A percentile compares a stretch with the other conserved stretches of the same genome.
phyloP scores from a whole-genome alignment of 1,140 invertebrate genomes.

The Cyclina sinensis region DNA sequence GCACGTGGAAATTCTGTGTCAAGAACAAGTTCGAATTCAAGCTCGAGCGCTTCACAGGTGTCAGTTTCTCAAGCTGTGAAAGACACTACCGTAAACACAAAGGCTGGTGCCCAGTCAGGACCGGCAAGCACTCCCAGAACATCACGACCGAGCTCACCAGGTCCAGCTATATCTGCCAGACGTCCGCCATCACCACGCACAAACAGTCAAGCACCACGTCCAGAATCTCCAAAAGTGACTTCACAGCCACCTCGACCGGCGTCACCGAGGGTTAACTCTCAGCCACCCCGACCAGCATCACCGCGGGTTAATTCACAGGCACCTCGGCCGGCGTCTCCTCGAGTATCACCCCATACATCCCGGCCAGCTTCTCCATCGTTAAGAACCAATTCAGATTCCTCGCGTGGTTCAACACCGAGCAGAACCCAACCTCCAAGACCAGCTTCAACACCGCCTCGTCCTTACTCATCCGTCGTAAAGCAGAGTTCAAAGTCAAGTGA shows the following conservation, averaged over 20 bases:
- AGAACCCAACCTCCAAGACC: constrained; percentile 66
- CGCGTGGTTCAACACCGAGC: constrained; percentile 59
- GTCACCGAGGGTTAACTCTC: constrained; percentile 15
- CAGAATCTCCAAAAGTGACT: constrained; percentile 23
- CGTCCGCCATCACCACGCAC: constrained; percentile 51
- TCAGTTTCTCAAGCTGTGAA: neutral
- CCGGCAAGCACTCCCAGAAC: neutral
- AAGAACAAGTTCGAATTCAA: constrained; percentile 45
- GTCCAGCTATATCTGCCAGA: neutral
- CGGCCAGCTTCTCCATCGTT: constrained; percentile 61
- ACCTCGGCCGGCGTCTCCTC: constrained; percentile 39
- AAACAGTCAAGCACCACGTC: neutral
- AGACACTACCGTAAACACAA: neutral
- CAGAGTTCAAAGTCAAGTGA: constrained; percentile 67
- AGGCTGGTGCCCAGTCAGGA: neutral
- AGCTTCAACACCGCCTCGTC: constrained; percentile 70
- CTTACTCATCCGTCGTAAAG: constrained; percentile 62
- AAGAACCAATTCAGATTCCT: constrained; percentile 20
- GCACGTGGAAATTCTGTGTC: neutral
- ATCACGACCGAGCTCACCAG: constrained; percentile 42
- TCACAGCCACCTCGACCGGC: neutral
- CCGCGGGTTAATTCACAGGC: constrained; percentile 9
- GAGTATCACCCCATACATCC: constrained; percentile 1
- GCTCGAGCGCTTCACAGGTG: neutral
- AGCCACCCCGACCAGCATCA: constrained; percentile 7